Evolutionary conservation across 2,797 vertebrate genomes (phyloP), one percentile per base, ranked within the genome.

Genomic region (Acanthiza pusilla): DNA sequence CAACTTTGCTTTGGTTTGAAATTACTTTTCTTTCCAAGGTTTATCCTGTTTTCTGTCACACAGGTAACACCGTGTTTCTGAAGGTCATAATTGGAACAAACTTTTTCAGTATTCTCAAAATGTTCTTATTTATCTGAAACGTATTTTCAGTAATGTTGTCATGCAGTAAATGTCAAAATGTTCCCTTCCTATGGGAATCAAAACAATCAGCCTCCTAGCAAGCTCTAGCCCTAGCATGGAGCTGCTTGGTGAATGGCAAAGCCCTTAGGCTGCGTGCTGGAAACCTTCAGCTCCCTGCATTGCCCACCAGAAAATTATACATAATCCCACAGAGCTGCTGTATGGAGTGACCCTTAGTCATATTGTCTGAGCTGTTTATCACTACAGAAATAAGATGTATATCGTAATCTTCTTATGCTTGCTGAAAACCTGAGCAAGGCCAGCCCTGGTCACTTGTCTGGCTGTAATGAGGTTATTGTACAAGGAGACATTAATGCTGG

Each of bases 351-450:
- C 97, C 97, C 84, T 87, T 34, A 91, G 93, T 97, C 93, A 94
- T 91, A 90, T 85, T 85, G 75, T 65, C 85, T 95, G 91, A 97
- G 94, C 95, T 87, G 68, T 94, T 97, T 97, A 96, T 76, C 7
- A 2, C 51, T 90, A 88, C 88, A 96, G 95, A 96, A 96, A 96
- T 92, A 89, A 96, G 92, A 94, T 77, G 63, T 83, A 80, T 91
- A 51, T 27, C 47, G 57, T 96, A 97, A 97, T 97, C 97, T 95
- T 85, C 97, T 97, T 97, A 97, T 5, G 43, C 91, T 82, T 72
- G 83, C 82, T 85, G 92, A 96, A 77, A 88, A 74, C 47, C 62
- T 53, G 5, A 83, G 47, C 66, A 54, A 85, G 81, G 81, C 88
- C 91, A 81, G 79, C 61, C 4, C 82, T 83, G 96, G 88, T 91